Base-by-base conservation (phyloP, 2,113 vertebrate genomes). In the Mus pahari region DNA sequence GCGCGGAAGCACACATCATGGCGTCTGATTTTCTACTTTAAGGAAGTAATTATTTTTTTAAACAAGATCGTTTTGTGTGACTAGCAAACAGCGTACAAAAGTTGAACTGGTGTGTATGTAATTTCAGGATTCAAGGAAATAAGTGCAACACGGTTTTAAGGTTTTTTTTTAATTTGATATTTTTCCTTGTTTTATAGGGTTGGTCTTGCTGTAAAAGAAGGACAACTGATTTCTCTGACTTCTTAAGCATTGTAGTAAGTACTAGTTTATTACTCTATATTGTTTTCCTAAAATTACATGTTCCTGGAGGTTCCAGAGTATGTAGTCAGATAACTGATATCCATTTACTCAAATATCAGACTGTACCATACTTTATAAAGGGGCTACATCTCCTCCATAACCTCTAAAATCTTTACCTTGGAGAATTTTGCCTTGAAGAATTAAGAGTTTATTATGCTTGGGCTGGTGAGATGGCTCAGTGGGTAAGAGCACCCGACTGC, bases 151-250 rank as follows among this genome's bases (percentile, higher is more conserved):
- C 16, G 60, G 82, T 36, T 97, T 97, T 94, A 78, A 92, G 0
- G 10, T 3, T 31, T 13, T 82, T 20, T 68, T 36, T 68, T 36
- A 33, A 28, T 20, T 79, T 86, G 58, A 45, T 64, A 28, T 50
- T 68, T 86, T 48, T 36, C 95, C 94, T 89, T 96, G 71, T 97
- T 97, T 96, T 84, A 26, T 94, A 99, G 99, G 99, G 99, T 89
- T 99, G 99, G 99, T 99, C 99, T 17, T 99, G 99, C 98, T 99
- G 99, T 98, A 99, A 98, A 98, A 99, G 99, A 98, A 99, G 99
- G 98, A 99, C 99, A 45, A 99, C 99, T 0, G 99, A 99, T 97
- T 99, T 99, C 96, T 99, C 99, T 39, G 99, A 99, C 98, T 99
- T 99, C 97, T 98, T 99, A 96, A 99, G 99, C 98, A 99, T 99